phyloP scores from a whole-genome alignment of 2,888 invertebrate species.

The Thymelicus acteon region DNA sequence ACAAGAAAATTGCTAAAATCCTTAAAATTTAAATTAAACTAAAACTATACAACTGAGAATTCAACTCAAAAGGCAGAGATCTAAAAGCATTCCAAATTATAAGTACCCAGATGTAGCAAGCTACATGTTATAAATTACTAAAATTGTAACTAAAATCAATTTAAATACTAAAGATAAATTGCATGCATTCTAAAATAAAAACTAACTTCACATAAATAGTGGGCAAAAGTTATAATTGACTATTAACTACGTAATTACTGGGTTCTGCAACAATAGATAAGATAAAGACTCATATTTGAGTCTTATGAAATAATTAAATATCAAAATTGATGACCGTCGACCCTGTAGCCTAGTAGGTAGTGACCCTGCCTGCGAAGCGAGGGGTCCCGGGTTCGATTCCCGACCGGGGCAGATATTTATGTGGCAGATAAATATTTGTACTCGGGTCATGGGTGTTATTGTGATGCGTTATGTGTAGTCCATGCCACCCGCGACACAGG shows the following conservation, averaged over 20 bases:
- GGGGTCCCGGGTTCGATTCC: too few species aligned
- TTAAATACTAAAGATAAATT: slow-evolving; percentile 9
- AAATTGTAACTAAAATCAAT: slow-evolving; percentile 19
- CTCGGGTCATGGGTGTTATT: too few species aligned
- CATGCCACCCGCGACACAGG: too few species aligned
- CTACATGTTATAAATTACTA: slow-evolving; percentile 15
- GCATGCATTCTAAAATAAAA: slow-evolving; percentile 1
- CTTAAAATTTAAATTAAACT: neutral
- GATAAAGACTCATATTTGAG: neutral
- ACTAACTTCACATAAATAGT: slow-evolving; percentile 38
- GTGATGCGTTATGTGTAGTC: too few species aligned
- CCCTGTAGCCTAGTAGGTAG: too few species aligned
- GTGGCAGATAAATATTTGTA: too few species aligned
- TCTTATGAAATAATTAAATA: too few species aligned
- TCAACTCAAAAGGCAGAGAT: slow-evolving; percentile 38
- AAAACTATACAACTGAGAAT: neutral
- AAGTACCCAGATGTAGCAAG: slow-evolving; percentile 23
- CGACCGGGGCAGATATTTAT: too few species aligned
- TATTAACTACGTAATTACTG: neutral
- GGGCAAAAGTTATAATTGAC: slow-evolving; percentile 23
- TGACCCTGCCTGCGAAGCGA: too few species aligned
- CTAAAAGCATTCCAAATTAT: slow-evolving; percentile 26
- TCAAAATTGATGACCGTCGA: too few species aligned
- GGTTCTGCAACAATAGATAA: slow-evolving; percentile 3
- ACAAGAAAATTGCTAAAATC: neutral